Conservation (phyloP, 2,113 vertebrate genomes). For the Uria aalge region DNA sequence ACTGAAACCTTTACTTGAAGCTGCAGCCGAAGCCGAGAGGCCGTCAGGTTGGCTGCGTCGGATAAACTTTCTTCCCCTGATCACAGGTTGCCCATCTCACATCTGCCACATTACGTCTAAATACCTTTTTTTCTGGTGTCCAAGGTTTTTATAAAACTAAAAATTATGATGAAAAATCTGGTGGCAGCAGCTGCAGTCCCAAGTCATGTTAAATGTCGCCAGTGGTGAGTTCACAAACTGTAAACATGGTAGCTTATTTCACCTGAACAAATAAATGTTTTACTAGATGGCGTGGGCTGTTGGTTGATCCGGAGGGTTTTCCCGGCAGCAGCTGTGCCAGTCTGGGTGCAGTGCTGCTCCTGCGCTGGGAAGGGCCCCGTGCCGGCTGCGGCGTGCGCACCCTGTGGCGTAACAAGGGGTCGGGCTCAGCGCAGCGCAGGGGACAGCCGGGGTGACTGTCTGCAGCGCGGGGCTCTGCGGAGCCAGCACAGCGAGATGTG, state of each 20-base stretch:
- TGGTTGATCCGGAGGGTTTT: constrained; percentile 41
- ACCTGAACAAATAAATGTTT: constrained; percentile 82
- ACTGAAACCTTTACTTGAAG: constrained; percentile 37
- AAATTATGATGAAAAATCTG: background rate
- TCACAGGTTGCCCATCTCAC: constrained; percentile 10
- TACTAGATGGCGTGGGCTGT: constrained; percentile 57
- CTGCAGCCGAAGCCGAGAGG: background rate
- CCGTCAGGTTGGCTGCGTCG: background rate
- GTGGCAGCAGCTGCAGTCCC: constrained; percentile 58
- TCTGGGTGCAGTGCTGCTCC: accelerated
- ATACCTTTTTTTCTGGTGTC: constrained; percentile 64
- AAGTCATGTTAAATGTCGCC: constrained; percentile 51
- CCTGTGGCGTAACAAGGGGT: too few relatives aligned
- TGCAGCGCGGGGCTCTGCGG: background rate
- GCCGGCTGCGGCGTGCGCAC: accelerated
- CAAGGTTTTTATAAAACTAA: constrained; percentile 62
- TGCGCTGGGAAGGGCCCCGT: accelerated
- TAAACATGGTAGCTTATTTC: constrained; percentile 75
- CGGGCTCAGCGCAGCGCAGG: accelerated
- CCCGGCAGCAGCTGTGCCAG: accelerated
- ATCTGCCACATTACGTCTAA: constrained; percentile 23
- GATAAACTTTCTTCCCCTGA: constrained; percentile 14
- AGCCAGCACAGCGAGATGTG: background rate
- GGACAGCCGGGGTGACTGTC: accelerated
- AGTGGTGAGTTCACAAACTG: constrained; percentile 71